Evolutionary conservation across 1,140 invertebrate genomes (phyloP), one percentile per base, ranked within the genome.

Genomic region (Calliphora vicina): DNA sequence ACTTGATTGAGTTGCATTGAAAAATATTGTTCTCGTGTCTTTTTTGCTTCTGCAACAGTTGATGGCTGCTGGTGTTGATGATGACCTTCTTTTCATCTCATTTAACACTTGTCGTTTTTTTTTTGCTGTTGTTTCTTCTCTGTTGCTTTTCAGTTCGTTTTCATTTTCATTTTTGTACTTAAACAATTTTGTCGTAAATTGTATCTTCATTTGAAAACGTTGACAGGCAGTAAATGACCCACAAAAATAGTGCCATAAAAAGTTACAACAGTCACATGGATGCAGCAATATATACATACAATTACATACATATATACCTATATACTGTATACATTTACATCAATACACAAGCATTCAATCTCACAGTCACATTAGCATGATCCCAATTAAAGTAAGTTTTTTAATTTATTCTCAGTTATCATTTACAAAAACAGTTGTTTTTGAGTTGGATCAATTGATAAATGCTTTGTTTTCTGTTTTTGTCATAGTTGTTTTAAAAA

Each of bases 141-240:
- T 57, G 50, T 57, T n/a, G 6, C n/a, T 57, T n/a, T 57, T 57
- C 15, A 6, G 6, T 57, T 6, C 15, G 12, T 4, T 15, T 57
- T 57, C 45, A 57, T 57, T 57, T n/a, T 57, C 15, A 17, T 5
- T 57, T 17, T 57, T n/a, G 50, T 57, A 57, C 50, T 57, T 57
- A 57, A 57, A 57, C n/a, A 57, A 57, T 57, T 57, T 57, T 57
- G 50, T 57, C 50, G 50, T 57, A 57, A 57, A 57, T 57, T 57
- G 50, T 57, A 57, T 57, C 50, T 57, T 57, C 15, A 57, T 57
- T 57, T 57, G 50, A 57, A n/a, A 57, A 57, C 50, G 50, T 57
- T 57, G 50, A 57, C 50, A 57, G 15, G 13, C 50, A 57, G 50
- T 57, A 57, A 57, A 57, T 57, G 50, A 57, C 50, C 50, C 50